Conservation (phyloP, 2,113 vertebrate genomes). For the Malurus cyaneus region DNA sequence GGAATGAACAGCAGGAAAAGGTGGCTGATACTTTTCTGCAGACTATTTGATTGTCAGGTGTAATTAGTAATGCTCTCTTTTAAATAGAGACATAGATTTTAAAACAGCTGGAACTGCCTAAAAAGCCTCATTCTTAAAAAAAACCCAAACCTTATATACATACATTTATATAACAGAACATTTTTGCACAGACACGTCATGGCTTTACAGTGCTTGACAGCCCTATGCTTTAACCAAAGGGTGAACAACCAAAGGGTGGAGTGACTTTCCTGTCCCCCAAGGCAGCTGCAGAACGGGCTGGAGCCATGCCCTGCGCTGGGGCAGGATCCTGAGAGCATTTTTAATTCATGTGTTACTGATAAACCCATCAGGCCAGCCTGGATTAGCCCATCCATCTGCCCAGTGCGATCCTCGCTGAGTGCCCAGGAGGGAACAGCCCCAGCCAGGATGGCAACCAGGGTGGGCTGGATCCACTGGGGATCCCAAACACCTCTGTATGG, state of each 20-base stretch:
- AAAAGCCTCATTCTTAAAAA: background rate
- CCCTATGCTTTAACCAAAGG: background rate
- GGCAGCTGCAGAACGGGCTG: background rate
- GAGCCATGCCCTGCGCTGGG: background rate
- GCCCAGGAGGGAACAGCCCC: background rate
- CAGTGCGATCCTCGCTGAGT: background rate
- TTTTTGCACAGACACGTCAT: background rate
- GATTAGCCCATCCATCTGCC: background rate
- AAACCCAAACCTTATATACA: background rate
- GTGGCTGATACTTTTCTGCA: background rate
- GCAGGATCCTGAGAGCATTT: background rate
- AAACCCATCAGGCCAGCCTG: background rate
- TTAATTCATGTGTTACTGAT: background rate
- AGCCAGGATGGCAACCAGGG: background rate
- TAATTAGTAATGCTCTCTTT: conserved; percentile 50
- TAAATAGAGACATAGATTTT: conserved; percentile 18
- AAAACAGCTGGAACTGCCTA: conserved; percentile 12
- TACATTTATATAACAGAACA: background rate
- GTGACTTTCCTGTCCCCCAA: background rate
- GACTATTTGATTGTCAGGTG: conserved; percentile 16
- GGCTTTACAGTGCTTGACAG: background rate
- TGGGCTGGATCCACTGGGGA: background rate
- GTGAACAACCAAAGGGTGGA: background rate
- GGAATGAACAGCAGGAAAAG: conserved; percentile 32
- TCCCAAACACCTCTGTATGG: background rate